Evolutionary conservation across 1,140 invertebrate genomes (phyloP).

Genomic region (Aphelinus atriplicis): DNA sequence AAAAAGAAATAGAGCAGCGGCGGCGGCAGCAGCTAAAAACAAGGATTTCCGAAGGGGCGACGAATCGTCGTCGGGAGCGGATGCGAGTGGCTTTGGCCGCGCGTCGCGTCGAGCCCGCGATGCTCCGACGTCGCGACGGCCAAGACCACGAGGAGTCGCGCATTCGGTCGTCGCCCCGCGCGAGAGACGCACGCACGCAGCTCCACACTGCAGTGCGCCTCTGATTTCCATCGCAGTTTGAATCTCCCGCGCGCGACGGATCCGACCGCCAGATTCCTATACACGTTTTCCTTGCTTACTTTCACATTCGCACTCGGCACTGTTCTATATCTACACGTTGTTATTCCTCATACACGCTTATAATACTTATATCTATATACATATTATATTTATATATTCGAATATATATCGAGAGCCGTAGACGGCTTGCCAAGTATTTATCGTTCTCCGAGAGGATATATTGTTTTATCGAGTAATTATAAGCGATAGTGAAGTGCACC

Average conservation of each 20-base stretch:
- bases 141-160: neutral
- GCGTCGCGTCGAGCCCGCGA: too few relatives aligned
- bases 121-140: constrained; percentile 21
- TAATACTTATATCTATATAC: too few relatives aligned
- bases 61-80: neutral
- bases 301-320: neutral
- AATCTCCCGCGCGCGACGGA: constrained; percentile 20
- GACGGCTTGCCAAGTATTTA: too few relatives aligned
- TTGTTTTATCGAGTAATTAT: too few relatives aligned
- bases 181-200: neutral
- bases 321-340: too few relatives aligned
- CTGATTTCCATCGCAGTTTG: neutral
- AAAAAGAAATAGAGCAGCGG: neutral
- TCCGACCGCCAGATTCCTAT: too few relatives aligned
- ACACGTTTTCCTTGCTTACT: neutral
- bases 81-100: neutral
- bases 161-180: constrained; percentile 33
- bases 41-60: neutral
- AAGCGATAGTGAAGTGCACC: too few relatives aligned
- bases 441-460: too few relatives aligned
- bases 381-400: too few relatives aligned
- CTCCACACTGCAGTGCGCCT: neutral
- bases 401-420: too few relatives aligned
- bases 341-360: too few relatives aligned
- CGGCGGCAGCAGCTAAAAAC: neutral